Conservation (phyloP, 2,113 vertebrate species). For the Prolemur simus region DNA sequence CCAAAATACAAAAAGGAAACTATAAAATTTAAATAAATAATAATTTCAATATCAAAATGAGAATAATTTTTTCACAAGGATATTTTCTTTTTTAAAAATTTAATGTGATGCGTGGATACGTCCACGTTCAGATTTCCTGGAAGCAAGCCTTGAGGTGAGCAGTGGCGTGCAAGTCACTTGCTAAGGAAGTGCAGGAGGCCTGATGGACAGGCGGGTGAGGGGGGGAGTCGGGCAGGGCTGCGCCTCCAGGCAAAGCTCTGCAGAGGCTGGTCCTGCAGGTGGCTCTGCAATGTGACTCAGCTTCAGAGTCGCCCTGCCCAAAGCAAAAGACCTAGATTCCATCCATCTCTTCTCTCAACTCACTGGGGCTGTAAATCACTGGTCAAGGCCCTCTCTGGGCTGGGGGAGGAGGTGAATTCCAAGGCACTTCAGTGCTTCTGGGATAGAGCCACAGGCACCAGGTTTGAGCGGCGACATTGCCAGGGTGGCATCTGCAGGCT, state of each 20-base stretch:
- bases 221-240: too few relatives aligned
- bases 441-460: neutral
- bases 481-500: too few relatives aligned
- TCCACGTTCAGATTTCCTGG: neutral
- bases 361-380: neutral
- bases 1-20: neutral
- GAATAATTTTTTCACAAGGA: neutral
- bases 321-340: neutral
- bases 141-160: neutral
- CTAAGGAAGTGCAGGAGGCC: neutral
- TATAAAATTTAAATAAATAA: neutral
- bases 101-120: neutral
- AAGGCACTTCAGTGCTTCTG: neutral
- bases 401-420: neutral
- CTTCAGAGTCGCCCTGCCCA: neutral
- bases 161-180: neutral
- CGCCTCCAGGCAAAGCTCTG: neutral
- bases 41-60: neutral
- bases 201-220: neutral
- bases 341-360: neutral
- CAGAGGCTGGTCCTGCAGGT: neutral
- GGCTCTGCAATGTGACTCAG: rapidly evolving
- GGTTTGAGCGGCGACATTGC: neutral
- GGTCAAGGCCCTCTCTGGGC: neutral
- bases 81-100: neutral